A percentile compares a stretch with the other conserved stretches of the same genome.
Conservation (phyloP, 2,888 invertebrate genomes). For the Spisula subtruncata region DNA sequence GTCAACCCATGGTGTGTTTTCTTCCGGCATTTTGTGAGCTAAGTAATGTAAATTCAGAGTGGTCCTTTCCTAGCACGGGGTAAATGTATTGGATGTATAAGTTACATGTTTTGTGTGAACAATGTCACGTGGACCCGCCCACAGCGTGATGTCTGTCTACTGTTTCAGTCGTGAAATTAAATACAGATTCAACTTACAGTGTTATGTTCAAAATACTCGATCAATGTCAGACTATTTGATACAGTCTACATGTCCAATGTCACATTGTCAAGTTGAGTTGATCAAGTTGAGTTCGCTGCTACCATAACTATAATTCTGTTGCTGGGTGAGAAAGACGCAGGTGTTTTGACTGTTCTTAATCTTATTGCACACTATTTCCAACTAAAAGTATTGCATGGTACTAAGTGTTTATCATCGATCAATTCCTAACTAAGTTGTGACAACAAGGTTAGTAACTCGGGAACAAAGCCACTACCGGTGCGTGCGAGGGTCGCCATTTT, state of each 20-base stretch:
- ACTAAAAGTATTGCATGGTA: too few relatives aligned
- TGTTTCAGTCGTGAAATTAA: slow-evolving; percentile 6
- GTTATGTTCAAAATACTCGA: neutral
- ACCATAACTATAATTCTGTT: too few relatives aligned
- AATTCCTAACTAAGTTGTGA: too few relatives aligned
- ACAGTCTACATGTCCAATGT: neutral
- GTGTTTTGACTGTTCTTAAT: too few relatives aligned
- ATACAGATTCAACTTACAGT: neutral
- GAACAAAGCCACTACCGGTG: too few relatives aligned
- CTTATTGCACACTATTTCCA: too few relatives aligned
- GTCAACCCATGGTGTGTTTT: neutral
- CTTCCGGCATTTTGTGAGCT: neutral
- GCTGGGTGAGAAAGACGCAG: too few relatives aligned
- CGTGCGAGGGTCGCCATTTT: too few relatives aligned
- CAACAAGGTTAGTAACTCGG: too few relatives aligned
- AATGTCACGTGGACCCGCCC: neutral
- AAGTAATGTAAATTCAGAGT: neutral
- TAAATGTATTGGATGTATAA: too few relatives aligned
- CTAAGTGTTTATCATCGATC: too few relatives aligned
- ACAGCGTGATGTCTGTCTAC: neutral
- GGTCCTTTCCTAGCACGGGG: neutral
- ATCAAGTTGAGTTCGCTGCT: too few relatives aligned
- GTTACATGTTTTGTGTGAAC: neutral
- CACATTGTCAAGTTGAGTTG: neutral
- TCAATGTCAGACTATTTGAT: neutral